Conservation (phyloP, 2,888 invertebrate genomes). For the Pachymerium ferrugineum region DNA sequence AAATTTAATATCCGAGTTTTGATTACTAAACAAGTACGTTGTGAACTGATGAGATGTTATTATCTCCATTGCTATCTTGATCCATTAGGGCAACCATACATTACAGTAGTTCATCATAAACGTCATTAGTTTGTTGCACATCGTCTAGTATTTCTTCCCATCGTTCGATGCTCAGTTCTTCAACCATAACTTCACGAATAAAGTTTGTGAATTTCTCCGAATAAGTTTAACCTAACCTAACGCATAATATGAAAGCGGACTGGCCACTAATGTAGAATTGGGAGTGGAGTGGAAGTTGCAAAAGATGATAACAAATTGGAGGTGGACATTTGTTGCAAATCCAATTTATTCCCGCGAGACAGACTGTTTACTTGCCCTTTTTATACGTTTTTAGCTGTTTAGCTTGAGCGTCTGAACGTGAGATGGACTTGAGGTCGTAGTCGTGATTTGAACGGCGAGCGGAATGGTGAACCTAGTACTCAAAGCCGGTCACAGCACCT, state of each 20-base stretch:
- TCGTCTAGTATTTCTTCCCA: conserved; percentile 46
- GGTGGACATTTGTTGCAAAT: too few species aligned
- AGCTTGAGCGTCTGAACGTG: conserved; percentile 20
- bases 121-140: conserved; percentile 40
- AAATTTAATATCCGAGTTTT: neutral
- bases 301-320: too few species aligned
- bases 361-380: too few species aligned
- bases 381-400: too few species aligned
- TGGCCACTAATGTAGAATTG: too few species aligned
- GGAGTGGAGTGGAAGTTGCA: too few species aligned
- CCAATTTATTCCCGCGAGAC: too few species aligned
- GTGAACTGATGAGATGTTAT: neutral
- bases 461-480: conserved; percentile 35
- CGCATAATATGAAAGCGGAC: too few species aligned
- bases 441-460: conserved; percentile 20
- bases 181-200: conserved; percentile 56
- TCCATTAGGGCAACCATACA: conserved; percentile 44
- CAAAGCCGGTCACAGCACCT: conserved; percentile 46
- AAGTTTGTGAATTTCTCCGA: conserved; percentile 57
- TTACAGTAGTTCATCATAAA: conserved; percentile 45
- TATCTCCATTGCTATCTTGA: neutral
- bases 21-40: neutral
- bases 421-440: too few species aligned
- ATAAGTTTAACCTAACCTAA: too few species aligned
- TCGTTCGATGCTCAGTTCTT: conserved; percentile 50